phyloP scores from a whole-genome alignment of 2,113 vertebrate genomes.

The Tamias sibiricus region DNA sequence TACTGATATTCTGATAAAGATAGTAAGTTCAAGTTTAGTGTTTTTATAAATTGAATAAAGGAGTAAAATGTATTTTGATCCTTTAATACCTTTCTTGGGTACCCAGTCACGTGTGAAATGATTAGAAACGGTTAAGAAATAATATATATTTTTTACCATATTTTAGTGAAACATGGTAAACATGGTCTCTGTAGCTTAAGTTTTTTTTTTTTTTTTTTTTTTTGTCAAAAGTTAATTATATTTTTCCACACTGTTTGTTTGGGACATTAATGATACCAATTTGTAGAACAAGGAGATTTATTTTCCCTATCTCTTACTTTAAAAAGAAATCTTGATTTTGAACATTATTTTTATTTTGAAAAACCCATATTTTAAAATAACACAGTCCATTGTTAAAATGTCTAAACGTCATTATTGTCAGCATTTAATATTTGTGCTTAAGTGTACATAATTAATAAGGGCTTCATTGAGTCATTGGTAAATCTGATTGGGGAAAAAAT shows the following conservation, averaged over 20 bases:
- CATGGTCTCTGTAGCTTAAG: slow-evolving; percentile 34
- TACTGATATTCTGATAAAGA: slow-evolving; percentile 56
- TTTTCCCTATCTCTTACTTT: slow-evolving; percentile 57
- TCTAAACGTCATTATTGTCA: slow-evolving; percentile 65
- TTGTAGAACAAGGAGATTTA: background rate
- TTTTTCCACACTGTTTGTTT: background rate
- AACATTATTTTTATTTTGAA: slow-evolving; percentile 51
- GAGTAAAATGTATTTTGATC: slow-evolving; percentile 78
- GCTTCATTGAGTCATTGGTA: slow-evolving; percentile 38
- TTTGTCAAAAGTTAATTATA: slow-evolving; percentile 33
- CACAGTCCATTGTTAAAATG: slow-evolving; percentile 52
- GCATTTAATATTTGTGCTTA: slow-evolving; percentile 61
- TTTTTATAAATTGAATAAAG: slow-evolving; percentile 68
- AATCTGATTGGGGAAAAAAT: slow-evolving; percentile 33
- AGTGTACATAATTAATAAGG: slow-evolving; percentile 42
- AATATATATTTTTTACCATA: slow-evolving; percentile 56
- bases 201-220: background rate
- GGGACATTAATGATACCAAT: background rate
- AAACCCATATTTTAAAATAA: slow-evolving; percentile 45
- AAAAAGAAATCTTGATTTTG: slow-evolving; percentile 49
- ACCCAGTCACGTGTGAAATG: background rate
- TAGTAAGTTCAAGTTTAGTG: slow-evolving; percentile 68
- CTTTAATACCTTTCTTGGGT: slow-evolving; percentile 69
- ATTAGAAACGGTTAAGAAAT: slow-evolving; percentile 46
- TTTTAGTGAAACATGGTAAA: background rate